phyloP scores from a whole-genome alignment of 2,888 invertebrate species.

The Timema podura region DNA sequence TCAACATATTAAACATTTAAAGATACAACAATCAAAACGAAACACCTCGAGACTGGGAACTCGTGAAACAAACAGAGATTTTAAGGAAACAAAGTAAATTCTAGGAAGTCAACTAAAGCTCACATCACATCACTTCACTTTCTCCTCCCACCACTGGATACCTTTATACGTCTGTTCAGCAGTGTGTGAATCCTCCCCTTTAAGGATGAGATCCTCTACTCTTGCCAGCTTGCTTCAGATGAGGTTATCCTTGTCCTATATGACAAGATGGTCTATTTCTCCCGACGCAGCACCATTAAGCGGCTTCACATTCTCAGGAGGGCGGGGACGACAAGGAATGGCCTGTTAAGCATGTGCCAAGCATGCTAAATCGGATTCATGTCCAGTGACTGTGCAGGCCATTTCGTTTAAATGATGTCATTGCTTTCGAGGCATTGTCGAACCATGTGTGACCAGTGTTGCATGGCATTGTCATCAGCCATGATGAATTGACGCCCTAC shows the following conservation, averaged over 20 bases:
- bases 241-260: not conserved
- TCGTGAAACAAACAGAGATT: not conserved
- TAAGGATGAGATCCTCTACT: not conserved
- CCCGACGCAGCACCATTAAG: not conserved
- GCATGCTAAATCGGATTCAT: slow-evolving; percentile 6
- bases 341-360: not conserved
- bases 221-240: not conserved
- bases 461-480: not conserved
- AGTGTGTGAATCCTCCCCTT: slow-evolving; percentile 2
- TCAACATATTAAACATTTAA: too few relatives aligned
- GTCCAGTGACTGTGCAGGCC: slow-evolving; percentile 10
- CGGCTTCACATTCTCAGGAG: not conserved
- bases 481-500: not conserved
- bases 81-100: not conserved
- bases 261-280: not conserved
- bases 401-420: not conserved
- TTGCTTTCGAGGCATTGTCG: not conserved
- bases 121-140: not conserved
- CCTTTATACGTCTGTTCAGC: not conserved
- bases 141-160: not conserved
- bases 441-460: not conserved
- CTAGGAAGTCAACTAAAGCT: not conserved
- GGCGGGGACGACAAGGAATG: not conserved
- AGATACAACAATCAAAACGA: not conserved
- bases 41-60: not conserved